phyloP scores from a whole-genome alignment of 2,888 invertebrate species.

The Loripinus fragilis region DNA sequence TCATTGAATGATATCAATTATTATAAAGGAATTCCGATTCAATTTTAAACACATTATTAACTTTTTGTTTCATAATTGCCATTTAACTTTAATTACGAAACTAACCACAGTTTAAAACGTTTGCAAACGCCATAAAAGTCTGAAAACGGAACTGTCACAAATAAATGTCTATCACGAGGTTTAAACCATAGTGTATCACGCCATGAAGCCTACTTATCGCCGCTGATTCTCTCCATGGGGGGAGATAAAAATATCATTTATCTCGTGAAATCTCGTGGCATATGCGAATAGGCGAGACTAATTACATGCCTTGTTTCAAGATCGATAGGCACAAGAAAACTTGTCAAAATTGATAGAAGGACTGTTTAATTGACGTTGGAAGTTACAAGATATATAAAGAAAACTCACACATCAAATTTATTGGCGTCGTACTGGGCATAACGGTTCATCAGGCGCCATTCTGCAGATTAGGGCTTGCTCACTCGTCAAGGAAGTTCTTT shows the following conservation, averaged over 20 bases:
- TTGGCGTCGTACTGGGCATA: too few relatives aligned
- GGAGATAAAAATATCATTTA: conserved; percentile 25
- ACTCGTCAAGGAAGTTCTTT: too few relatives aligned
- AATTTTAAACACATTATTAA: too few relatives aligned
- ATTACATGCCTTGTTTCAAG: conserved; percentile 25
- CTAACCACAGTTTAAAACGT: not conserved
- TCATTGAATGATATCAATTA: too few relatives aligned
- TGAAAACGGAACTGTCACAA: not conserved
- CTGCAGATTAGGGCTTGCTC: too few relatives aligned
- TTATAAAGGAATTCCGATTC: too few relatives aligned
- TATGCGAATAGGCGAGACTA: conserved; percentile 15
- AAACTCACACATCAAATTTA: too few relatives aligned
- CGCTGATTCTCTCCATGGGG: not conserved
- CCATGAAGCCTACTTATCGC: conserved; percentile 7
- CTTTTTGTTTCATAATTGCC: too few relatives aligned
- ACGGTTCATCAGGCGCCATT: too few relatives aligned
- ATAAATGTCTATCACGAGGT: conserved; percentile 10
- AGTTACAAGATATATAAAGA: too few relatives aligned
- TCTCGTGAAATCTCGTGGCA: conserved; percentile 30
- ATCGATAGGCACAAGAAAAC: not conserved
- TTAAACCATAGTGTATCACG: conserved; percentile 6
- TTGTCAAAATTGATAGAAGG: not conserved
- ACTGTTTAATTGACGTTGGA: too few relatives aligned
- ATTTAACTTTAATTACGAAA: too few relatives aligned
- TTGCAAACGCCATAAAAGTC: not conserved